These are phyloP conservation scores for Oncopodura yosiiana DNA, from an alignment of 1,140 invertebrate species.

Conservation along the genomic window DNA sequence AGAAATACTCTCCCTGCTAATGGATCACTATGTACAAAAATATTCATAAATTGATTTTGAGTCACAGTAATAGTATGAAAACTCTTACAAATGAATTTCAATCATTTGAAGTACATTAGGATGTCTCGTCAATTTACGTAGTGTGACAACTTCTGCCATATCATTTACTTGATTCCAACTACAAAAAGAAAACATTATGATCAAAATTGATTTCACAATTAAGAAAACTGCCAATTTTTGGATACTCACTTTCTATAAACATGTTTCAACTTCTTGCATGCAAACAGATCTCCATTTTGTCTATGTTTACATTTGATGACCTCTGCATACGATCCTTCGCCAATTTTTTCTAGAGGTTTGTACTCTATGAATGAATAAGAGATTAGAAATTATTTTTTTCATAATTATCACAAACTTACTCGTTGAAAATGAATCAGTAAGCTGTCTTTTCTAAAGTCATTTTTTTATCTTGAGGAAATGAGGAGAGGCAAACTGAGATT, in stretches of 20 bases:
- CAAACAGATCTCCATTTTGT: conserved; percentile 46
- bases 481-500: too few species aligned
- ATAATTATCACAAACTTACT: not conserved
- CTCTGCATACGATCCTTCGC: conserved; percentile 58
- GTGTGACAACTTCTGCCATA: conserved; percentile 51
- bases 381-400: too few species aligned
- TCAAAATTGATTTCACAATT: not conserved
- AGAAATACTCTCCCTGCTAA: conserved; percentile 48
- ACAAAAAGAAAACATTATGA: conserved; percentile 31
- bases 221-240: conserved; percentile 12
- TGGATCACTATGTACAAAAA: conserved; percentile 45
- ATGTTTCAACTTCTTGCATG: conserved; percentile 56
- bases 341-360: conserved; percentile 52
- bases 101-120: conserved; percentile 52
- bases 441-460: too few species aligned
- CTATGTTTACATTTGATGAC: conserved; percentile 55
- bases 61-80: conserved; percentile 19
- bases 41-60: conserved; percentile 13
- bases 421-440: not conserved
- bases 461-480: too few species aligned
- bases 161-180: conserved; percentile 49
- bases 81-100: conserved; percentile 53
- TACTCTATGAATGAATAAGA: conserved; percentile 45
- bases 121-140: conserved; percentile 49
- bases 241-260: conserved; percentile 46